Conservation (phyloP, 2,113 vertebrate species). For the Pterophyllum scalare region DNA sequence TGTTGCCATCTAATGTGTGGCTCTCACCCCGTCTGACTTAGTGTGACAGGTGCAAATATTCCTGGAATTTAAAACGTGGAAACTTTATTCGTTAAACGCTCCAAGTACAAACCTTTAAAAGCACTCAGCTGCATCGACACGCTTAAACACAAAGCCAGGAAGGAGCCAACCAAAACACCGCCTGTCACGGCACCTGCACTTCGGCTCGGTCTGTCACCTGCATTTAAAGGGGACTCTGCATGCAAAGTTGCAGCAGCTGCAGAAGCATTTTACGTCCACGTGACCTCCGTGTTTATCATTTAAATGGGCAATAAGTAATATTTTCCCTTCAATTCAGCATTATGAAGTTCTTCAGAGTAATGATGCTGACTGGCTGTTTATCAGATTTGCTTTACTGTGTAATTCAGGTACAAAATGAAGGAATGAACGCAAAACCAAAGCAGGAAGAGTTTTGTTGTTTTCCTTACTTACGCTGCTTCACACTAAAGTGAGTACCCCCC, state of each 20-base stretch:
- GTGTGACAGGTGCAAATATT: constrained; percentile 40
- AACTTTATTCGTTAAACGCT: constrained; percentile 16
- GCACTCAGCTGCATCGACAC: not conserved
- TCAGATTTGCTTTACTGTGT: not conserved
- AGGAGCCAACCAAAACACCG: not conserved
- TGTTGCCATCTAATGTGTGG: constrained; percentile 32
- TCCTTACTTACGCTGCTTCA: not conserved
- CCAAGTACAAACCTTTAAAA: not conserved
- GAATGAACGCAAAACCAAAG: not conserved
- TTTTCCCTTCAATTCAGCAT: not conserved
- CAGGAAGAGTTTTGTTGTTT: not conserved
- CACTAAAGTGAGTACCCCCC: no score
- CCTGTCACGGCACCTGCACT: not conserved
- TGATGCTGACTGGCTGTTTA: not conserved
- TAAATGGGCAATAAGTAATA: no score
- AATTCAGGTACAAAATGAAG: not conserved
- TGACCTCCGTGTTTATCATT: not conserved
- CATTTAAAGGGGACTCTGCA: not conserved
- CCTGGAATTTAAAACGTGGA: constrained; percentile 34
- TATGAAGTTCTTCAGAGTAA: not conserved
- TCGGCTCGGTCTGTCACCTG: not conserved
- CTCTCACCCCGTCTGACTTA: constrained; percentile 14
- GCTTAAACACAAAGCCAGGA: not conserved
- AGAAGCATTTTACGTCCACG: not conserved
- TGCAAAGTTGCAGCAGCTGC: not conserved